Percentiles rank a stretch among this genome's conserved stretches.
These are phyloP conservation scores for Eurytoma adleriae DNA, from an alignment of 2,888 invertebrate genomes.

Conservation along the genomic window DNA sequence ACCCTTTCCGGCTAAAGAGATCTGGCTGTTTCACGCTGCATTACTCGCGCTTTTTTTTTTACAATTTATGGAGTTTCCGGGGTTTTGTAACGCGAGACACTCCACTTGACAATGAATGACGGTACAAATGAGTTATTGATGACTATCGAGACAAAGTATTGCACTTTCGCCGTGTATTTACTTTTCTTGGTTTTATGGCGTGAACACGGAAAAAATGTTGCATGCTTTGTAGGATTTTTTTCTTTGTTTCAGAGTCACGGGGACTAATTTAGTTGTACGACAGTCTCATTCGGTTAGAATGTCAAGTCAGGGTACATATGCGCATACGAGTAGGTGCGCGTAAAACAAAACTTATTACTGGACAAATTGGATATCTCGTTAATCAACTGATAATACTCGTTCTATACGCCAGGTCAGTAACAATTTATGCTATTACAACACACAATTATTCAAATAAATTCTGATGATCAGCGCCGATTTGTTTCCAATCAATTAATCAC, in stretches of 20 bases:
- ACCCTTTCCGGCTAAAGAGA: slow-evolving; percentile 19
- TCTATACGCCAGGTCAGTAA: slow-evolving; percentile 35
- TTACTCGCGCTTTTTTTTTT: slow-evolving; percentile 25
- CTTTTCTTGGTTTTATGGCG: too few species aligned
- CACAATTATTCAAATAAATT: slow-evolving; percentile 43
- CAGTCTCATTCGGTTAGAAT: slow-evolving; percentile 22
- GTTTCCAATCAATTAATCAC: slow-evolving; percentile 33
- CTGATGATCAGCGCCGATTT: slow-evolving; percentile 7
- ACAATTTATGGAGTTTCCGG: slow-evolving; percentile 36
- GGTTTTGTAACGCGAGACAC: slow-evolving; percentile 4
- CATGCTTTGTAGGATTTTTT: too few species aligned
- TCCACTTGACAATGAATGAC: slow-evolving; percentile 21
- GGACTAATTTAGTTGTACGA: slow-evolving; percentile 1
- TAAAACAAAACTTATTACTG: slow-evolving; percentile 29
- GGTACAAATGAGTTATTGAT: slow-evolving; percentile 4
- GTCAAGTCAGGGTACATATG: slow-evolving; percentile 14
- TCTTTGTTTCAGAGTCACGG: neutral
- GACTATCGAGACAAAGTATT: neutral
- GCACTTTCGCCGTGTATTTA: neutral
- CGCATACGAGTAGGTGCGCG: too few species aligned
- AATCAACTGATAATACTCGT: slow-evolving; percentile 12
- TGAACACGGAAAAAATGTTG: neutral
- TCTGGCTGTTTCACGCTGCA: slow-evolving; percentile 24
- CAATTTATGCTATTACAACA: slow-evolving; percentile 18
- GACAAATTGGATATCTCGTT: slow-evolving; percentile 43